A percentile compares a stretch with the other conserved stretches of the same genome.
These are phyloP conservation scores for Folsomia candida DNA, from an alignment of 2,888 invertebrate species.

Conservation along the genomic window DNA sequence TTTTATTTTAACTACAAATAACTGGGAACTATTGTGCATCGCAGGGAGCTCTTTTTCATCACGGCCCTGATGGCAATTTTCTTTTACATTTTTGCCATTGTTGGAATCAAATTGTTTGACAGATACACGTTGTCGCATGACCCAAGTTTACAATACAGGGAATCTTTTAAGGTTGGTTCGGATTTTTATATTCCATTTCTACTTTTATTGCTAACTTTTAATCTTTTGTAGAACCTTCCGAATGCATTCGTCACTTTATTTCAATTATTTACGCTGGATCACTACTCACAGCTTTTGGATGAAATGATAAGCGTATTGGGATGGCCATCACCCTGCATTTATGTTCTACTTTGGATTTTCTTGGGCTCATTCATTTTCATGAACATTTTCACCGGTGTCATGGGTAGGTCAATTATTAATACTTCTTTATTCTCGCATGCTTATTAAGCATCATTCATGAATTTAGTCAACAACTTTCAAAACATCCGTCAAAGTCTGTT, in stretches of 20 bases:
- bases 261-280: conserved; percentile 49
- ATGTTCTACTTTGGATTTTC: conserved; percentile 44
- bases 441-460: no score
- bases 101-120: conserved; percentile 43
- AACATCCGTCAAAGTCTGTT: conserved; percentile 39
- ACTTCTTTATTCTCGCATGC: no score
- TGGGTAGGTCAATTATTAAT: conserved; percentile 38
- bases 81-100: conserved; percentile 49
- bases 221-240: conserved; percentile 29
- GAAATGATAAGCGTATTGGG: conserved; percentile 27
- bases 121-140: conserved; percentile 36
- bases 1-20: no score
- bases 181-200: background rate
- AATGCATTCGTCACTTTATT: conserved; percentile 44
- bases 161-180: conserved; percentile 33
- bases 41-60: conserved; percentile 44
- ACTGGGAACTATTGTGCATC: no score
- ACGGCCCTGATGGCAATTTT: conserved; percentile 44
- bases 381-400: conserved; percentile 49
- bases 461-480: conserved; percentile 47
- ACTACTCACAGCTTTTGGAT: conserved; percentile 41
- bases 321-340: conserved; percentile 21
- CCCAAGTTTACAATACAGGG: conserved; percentile 28
- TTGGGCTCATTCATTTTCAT: conserved; percentile 48
- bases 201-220: background rate